These are phyloP conservation scores for Stomorhina lunata DNA, from an alignment of 2,888 invertebrate species.

Conservation along the genomic window DNA sequence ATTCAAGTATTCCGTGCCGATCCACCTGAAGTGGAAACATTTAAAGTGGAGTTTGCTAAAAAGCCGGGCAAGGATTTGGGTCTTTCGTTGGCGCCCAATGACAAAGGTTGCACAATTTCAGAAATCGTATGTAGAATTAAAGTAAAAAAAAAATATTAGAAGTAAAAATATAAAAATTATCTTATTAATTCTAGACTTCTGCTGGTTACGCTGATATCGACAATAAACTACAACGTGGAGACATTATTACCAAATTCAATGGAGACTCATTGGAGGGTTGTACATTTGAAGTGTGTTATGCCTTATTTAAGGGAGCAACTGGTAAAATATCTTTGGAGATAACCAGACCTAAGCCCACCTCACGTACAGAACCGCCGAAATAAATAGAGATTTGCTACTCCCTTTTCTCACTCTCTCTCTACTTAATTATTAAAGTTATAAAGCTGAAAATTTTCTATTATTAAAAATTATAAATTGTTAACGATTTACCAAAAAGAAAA, in stretches of 20 bases:
- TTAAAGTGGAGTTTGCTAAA: slow-evolving; percentile 91
- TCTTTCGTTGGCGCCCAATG: slow-evolving; percentile 90
- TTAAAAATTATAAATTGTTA: background rate
- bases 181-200: slow-evolving; percentile 84
- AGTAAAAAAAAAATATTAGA: background rate
- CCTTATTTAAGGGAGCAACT: slow-evolving; percentile 91
- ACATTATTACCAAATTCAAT: slow-evolving; percentile 93
- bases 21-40: slow-evolving; percentile 86
- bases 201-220: slow-evolving; percentile 94
- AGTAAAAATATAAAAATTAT: background rate
- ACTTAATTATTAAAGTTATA: background rate
- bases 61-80: slow-evolving; percentile 94
- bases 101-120: slow-evolving; percentile 93
- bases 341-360: slow-evolving; percentile 88
- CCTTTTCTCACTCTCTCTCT: no score
- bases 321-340: slow-evolving; percentile 92
- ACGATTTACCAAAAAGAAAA: slow-evolving; percentile 1
- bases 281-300: slow-evolving; percentile 91
- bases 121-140: slow-evolving; percentile 87
- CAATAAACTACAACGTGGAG: slow-evolving; percentile 94
- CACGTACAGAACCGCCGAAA: slow-evolving; percentile 75
- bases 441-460: background rate
- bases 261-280: slow-evolving; percentile 89
- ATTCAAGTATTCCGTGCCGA: slow-evolving; percentile 91
- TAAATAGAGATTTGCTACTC: no score